A percentile compares a stretch with the other conserved stretches of the same genome.
Evolutionary conservation across 2,113 vertebrate species (phyloP).

Genomic region (Puntigrus tetrazona): DNA sequence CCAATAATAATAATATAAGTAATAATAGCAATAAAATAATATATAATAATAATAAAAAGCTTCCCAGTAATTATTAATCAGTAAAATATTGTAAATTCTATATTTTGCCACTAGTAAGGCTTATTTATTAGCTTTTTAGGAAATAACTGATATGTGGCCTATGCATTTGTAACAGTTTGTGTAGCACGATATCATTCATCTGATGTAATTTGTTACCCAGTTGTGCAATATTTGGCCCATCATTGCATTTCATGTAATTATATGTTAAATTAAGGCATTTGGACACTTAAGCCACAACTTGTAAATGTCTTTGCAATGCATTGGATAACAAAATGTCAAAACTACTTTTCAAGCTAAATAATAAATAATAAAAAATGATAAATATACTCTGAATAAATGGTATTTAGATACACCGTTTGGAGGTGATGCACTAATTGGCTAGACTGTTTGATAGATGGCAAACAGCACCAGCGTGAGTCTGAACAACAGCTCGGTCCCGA

Average conservation of each 20-base stretch:
- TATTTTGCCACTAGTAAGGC: too few relatives aligned
- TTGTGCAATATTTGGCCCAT: neutral
- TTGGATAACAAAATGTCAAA: neutral
- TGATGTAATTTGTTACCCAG: neutral
- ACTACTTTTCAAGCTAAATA: neutral
- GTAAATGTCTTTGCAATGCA: neutral
- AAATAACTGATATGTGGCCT: neutral
- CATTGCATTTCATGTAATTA: neutral
- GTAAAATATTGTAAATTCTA: too few relatives aligned
- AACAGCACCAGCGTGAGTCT: neutral
- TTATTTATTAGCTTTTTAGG: too few relatives aligned
- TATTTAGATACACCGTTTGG: neutral
- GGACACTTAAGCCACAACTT: neutral
- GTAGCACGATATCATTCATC: neutral
- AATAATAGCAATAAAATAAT: too few relatives aligned
- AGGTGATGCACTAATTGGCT: neutral
- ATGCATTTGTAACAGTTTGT: neutral
- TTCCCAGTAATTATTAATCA: neutral
- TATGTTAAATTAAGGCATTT: slow-evolving; percentile 9
- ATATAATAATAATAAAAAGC: neutral
- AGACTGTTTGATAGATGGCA: neutral
- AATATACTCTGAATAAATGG: too few relatives aligned
- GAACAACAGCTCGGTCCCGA: neutral
- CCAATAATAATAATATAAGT: neutral
- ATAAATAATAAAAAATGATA: too few relatives aligned